Evolutionary conservation across 2,113 vertebrate genomes (phyloP).

Genomic region (Aleadryas rufinucha): DNA sequence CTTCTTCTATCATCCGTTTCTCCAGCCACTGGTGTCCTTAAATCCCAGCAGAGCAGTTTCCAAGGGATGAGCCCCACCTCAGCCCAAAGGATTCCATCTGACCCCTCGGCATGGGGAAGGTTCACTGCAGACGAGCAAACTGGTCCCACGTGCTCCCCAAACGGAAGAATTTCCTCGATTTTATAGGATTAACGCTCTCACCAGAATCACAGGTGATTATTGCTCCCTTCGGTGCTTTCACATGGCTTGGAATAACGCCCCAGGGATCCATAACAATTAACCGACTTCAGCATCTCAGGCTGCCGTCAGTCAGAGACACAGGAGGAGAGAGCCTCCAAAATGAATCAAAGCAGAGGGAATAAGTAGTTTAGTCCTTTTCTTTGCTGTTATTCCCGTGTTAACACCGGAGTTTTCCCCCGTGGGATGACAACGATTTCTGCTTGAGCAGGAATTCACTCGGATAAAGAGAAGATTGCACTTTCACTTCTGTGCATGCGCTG

Average conservation of each 20-base stretch:
- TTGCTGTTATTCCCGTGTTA: neutral
- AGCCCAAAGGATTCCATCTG: neutral
- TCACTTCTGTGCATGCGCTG: accelerated
- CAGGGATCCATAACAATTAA: constrained; percentile 2
- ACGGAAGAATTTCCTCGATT: neutral
- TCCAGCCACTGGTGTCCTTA: neutral
- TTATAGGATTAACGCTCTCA: neutral
- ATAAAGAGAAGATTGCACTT: neutral
- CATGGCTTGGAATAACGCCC: neutral
- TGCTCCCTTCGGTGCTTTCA: neutral
- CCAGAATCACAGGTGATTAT: neutral
- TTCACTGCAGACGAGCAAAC: accelerated
- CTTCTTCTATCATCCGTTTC: accelerated
- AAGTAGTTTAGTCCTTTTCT: neutral
- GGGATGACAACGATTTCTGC: neutral
- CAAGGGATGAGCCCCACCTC: neutral
- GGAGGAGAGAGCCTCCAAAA: neutral
- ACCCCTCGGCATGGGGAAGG: neutral
- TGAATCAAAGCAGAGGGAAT: neutral
- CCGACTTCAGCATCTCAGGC: neutral
- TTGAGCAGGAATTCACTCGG: neutral
- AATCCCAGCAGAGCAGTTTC: neutral
- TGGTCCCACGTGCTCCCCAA: neutral
- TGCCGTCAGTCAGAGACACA: neutral
- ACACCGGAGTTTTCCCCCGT: neutral